Evolutionary conservation across 2,888 invertebrate species (phyloP).

Genomic region (Drosophila neotestacea): DNA sequence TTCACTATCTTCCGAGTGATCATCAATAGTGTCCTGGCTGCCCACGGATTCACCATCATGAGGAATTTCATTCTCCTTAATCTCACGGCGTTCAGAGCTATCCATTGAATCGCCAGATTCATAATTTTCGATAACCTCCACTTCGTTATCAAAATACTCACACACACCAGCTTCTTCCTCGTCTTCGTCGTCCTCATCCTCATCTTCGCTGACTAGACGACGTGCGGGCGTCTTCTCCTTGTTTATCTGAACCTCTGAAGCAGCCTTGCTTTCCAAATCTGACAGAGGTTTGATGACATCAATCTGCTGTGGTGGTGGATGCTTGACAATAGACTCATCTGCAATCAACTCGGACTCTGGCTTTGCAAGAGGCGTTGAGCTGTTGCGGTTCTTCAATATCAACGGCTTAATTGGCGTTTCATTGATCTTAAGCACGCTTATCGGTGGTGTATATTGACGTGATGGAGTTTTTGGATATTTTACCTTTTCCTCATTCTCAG

Average conservation of each 20-base stretch:
- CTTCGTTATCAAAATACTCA: constrained; percentile 79
- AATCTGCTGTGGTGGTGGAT: constrained; percentile 46
- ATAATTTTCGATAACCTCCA: constrained; percentile 73
- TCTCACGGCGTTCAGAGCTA: constrained; percentile 86
- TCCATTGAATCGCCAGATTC: constrained; percentile 84
- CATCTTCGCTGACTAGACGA: constrained; percentile 30
- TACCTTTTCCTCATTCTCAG: constrained; percentile 49
- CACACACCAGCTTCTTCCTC: constrained; percentile 39
- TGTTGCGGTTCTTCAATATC: constrained; percentile 45
- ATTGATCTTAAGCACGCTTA: neutral
- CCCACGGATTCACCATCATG: constrained; percentile 87
- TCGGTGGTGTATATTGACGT: neutral
- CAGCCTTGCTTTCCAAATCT: constrained; percentile 12
- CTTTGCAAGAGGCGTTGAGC: constrained; percentile 62
- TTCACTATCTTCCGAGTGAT: constrained; percentile 83
- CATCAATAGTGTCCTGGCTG: constrained; percentile 86
- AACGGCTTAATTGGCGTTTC: constrained; percentile 33
- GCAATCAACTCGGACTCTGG: constrained; percentile 1
- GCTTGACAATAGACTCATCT: neutral
- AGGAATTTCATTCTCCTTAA: constrained; percentile 86
- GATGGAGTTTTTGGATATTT: constrained; percentile 78
- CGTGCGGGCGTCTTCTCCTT: neutral
- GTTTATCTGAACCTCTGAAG: neutral
- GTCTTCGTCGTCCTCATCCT: constrained; percentile 27
- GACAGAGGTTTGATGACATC: constrained; percentile 49